Evolutionary conservation across 2,888 invertebrate genomes (phyloP), one percentile per base, ranked within the genome.

Genomic region (Hanleya hanleyi): DNA sequence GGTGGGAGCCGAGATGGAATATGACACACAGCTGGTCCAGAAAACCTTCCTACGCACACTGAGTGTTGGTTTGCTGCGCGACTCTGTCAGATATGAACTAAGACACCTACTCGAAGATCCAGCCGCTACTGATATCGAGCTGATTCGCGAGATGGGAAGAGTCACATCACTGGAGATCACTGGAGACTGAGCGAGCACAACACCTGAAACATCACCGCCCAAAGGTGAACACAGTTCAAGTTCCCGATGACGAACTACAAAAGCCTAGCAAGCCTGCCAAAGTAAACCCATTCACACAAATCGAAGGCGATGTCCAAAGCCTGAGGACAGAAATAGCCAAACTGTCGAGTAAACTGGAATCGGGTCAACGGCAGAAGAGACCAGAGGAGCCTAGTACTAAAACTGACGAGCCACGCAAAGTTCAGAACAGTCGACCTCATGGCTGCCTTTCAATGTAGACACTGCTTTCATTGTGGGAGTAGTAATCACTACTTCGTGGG

Each of bases 31-130:
- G 38, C 41, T 71, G 18, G 37, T 71, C 6, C 57, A 66, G 7
- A 37, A 36, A 18, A 38, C 67, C 18, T 71, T 71, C 38, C 15
- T 67, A 22, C 33, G 36, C 26, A n/a, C 71, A 3, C 36, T 71
- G 9, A 12, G 32, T 6, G 57, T 67, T 29, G 71, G 71, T 7
- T 38, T 71, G 32, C n/a, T 36, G 12, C 38, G 2, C 35, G 18
- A 36, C 1, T 50, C 67, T 29, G 66, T 67, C n/a, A 26, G 71
- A 51, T 57, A 71, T 32, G 67, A 67, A 38, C 50, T 71, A n/a
- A 66, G 33, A n/a, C 66, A 33, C 18, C 50, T 50, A 6, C 36
- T 71, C 49, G 38, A 67, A 51, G 51, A 37, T 22, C 36, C 65
- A 51, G 9, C n/a, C 2, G 36, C 51, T n/a, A 29, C 33, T 18